Base-by-base conservation (phyloP, 1,140 invertebrate species). In the Rhagoletis pomonella region DNA sequence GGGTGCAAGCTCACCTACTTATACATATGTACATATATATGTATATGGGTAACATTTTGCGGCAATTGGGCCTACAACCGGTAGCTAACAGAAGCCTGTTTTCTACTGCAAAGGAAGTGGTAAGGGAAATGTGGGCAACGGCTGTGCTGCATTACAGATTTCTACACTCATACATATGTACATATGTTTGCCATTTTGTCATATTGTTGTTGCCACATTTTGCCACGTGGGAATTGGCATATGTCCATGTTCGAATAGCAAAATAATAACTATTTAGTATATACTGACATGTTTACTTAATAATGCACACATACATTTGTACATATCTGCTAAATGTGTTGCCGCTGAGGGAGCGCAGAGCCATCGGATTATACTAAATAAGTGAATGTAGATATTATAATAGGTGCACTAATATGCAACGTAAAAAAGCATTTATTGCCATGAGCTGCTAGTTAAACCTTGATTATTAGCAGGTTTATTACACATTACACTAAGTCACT, bases 151-250 rank as follows among this genome's bases (percentile, higher is more conserved):
- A 44, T n/a, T 73, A 55, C 47, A 81, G n/a, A 81, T 81, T 81
- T 55, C 6, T 81, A 0, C 29, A 29, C 0, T 14, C 44, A n/a
- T 77, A 81, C 3, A 67, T 67, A 19, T 9, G 42, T 50, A 29
- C 29, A 29, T 29, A 29, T 29, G 29, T 29, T 29, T 29, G 29
- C 29, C 29, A 29, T 29, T 29, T 29, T 29, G 29, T 29, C 29
- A 17, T 50, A 12, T 81, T 55, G 47, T 81, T 81, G 42, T 81
- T 81, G 73, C 10, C 47, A 17, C 73, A 81, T 81, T 81, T 50
- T n/a, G 73, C 44, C 73, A 81, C 73, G 73, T 81, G 73, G 73
- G 73, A 81, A 81, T 81, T 19, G 47, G 47, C n/a, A 55, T n/a
- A 81, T 81, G 73, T 81, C 73, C 47, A 29, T 55, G 47, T 17